Evolutionary conservation across 2,797 vertebrate genomes (phyloP).

Genomic region (Spinus pinus): DNA sequence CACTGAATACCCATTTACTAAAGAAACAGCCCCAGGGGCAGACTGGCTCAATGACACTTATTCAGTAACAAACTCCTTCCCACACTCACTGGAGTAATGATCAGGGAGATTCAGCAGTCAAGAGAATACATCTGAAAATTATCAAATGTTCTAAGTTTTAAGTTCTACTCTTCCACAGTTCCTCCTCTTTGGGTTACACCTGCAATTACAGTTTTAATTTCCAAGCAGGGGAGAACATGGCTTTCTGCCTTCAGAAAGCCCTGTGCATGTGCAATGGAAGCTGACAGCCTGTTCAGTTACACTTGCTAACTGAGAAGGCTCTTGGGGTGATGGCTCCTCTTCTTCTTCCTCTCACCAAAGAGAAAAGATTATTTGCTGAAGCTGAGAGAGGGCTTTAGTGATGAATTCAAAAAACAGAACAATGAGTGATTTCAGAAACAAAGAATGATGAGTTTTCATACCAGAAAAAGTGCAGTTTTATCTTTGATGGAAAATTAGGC

Average conservation of each 20-base stretch:
- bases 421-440: not conserved
- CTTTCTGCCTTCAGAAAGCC: not conserved
- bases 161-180: not conserved
- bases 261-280: not conserved
- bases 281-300: not conserved
- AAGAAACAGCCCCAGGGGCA: not conserved
- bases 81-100: not conserved
- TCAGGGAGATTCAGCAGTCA: not conserved
- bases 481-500: not conserved
- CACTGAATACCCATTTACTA: not conserved
- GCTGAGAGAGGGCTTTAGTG: not conserved
- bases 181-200: not conserved
- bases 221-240: not conserved
- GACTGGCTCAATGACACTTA: not conserved
- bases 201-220: not conserved
- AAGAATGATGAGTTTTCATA: not conserved
- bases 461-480: not conserved
- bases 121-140: not conserved
- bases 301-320: not conserved
- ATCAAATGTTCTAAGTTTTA: not conserved
- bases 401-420: not conserved
- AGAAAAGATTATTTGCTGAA: not conserved
- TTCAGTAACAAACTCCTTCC: not conserved
- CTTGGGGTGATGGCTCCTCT: not conserved
- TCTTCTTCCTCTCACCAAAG: not conserved